Percentiles rank a stretch among this genome's conserved stretches.
phyloP scores from a whole-genome alignment of 2,888 invertebrate genomes.

The Drosophila quinaria region DNA sequence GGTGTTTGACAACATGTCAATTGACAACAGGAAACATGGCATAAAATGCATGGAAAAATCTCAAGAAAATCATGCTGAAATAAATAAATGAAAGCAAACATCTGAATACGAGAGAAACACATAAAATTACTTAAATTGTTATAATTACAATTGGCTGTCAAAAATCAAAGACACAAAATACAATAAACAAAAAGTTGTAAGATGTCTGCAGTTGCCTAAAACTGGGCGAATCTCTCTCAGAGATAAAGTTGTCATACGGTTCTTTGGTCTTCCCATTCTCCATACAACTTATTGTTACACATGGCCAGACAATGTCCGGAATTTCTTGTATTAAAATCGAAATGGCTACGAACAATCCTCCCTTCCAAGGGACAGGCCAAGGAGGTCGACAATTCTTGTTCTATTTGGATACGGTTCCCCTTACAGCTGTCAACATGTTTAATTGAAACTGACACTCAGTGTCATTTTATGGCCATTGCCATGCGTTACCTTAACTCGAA shows the following conservation, averaged over 20 bases:
- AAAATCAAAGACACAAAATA: constrained; percentile 54
- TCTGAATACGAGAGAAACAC: constrained; percentile 39
- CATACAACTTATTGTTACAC: constrained; percentile 43
- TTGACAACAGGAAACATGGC: constrained; percentile 19
- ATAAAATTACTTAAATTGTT: constrained; percentile 74
- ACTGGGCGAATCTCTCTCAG: constrained; percentile 27
- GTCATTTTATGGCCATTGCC: constrained; percentile 82
- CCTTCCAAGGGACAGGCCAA: constrained; percentile 1
- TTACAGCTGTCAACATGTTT: constrained; percentile 83
- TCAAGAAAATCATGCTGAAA: constrained; percentile 39
- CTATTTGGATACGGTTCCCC: constrained; percentile 51
- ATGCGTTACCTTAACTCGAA: constrained; percentile 70
- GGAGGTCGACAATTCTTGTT: constrained; percentile 16
- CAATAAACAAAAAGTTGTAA: constrained; percentile 33
- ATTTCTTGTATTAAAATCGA: constrained; percentile 80
- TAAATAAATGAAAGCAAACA: constrained; percentile 62
- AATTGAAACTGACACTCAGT: constrained; percentile 84
- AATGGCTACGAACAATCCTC: constrained; percentile 58
- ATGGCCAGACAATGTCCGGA: constrained; percentile 69
- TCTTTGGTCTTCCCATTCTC: background rate
- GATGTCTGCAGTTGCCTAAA: constrained; percentile 15
- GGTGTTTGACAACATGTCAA: constrained; percentile 69
- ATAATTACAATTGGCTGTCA: constrained; percentile 58
- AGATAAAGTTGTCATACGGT: constrained; percentile 74
- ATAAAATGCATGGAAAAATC: constrained; percentile 40